phyloP scores from a whole-genome alignment of 1,140 invertebrate genomes.

The Dinothrombium tinctorium region DNA sequence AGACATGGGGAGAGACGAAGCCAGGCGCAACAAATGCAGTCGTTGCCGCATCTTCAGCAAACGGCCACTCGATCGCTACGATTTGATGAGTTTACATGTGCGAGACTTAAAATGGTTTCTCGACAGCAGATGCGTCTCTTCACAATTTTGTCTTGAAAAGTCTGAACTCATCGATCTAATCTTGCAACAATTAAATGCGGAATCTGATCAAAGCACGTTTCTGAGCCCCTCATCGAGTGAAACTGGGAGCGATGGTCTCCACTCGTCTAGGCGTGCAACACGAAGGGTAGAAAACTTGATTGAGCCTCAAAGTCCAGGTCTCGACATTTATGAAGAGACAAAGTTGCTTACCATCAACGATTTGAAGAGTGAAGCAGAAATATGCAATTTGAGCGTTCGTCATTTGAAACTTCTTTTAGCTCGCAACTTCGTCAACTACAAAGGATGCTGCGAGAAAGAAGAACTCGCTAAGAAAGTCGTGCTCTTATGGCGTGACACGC shows the following conservation, averaged over 20 bases:
- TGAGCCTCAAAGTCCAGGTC: not conserved
- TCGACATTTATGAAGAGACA: not conserved
- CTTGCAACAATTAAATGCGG: not conserved
- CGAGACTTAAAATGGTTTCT: constrained; percentile 13
- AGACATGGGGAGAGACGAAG: too few relatives aligned
- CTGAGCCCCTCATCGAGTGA: not conserved
- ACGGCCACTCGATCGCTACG: constrained; percentile 5
- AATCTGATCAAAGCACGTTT: not conserved
- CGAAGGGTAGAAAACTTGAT: too few relatives aligned
- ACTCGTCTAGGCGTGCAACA: too few relatives aligned
- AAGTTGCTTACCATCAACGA: constrained; percentile 8
- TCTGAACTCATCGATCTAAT: constrained; percentile 11
- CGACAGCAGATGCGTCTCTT: not conserved
- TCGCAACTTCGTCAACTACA: constrained; percentile 57
- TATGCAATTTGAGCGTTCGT: constrained; percentile 21
- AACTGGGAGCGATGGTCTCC: too few relatives aligned
- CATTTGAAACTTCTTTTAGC: constrained; percentile 47
- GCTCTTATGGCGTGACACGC: constrained; percentile 41
- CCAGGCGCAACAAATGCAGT: too few relatives aligned
- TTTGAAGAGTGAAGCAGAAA: constrained; percentile 18
- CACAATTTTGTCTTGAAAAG: constrained; percentile 8
- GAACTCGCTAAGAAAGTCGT: constrained; percentile 48
- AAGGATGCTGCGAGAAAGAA: constrained; percentile 56
- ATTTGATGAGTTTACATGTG: constrained; percentile 8
- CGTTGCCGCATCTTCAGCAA: constrained; percentile 7